Evolutionary conservation across 2,797 vertebrate species (phyloP).

Genomic region (Xenentodon cancila): DNA sequence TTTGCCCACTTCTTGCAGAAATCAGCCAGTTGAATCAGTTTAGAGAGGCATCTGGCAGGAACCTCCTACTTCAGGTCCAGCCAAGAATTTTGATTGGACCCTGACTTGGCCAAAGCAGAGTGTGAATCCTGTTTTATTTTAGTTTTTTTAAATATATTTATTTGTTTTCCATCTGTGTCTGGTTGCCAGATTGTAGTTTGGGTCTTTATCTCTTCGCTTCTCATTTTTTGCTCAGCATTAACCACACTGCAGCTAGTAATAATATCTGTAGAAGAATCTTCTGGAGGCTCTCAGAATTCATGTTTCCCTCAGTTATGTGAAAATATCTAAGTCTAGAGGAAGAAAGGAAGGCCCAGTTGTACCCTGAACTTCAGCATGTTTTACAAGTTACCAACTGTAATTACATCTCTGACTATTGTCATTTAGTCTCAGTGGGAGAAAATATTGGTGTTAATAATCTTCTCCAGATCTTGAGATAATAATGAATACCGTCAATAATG

Average conservation of each 20-base stretch:
- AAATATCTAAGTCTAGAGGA: neutral
- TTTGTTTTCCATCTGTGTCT: neutral
- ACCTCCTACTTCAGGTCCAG: neutral
- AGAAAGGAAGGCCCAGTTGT: too few species aligned
- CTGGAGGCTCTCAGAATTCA: too few species aligned
- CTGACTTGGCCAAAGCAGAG: neutral
- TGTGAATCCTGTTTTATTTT: neutral
- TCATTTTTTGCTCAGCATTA: neutral
- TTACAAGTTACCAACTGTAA: neutral
- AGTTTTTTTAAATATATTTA: too few species aligned
- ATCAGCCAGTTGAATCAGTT: neutral
- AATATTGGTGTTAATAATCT: slow-evolving; percentile 31
- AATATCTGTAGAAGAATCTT: neutral
- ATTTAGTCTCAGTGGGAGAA: slow-evolving; percentile 23
- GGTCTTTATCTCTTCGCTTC: neutral
- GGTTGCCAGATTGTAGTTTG: neutral
- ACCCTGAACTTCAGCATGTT: neutral
- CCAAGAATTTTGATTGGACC: neutral
- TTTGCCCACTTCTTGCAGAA: neutral
- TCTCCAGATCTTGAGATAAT: slow-evolving; percentile 14
- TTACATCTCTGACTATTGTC: slow-evolving; percentile 4
- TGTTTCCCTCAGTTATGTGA: neutral
- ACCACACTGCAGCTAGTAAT: too few species aligned
- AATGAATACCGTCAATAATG: slow-evolving; percentile 37
- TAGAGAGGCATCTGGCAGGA: neutral